Evolutionary conservation across 2,113 vertebrate species (phyloP), one percentile per base, ranked within the genome.

Genomic region (Ceyx cyanopectus): DNA sequence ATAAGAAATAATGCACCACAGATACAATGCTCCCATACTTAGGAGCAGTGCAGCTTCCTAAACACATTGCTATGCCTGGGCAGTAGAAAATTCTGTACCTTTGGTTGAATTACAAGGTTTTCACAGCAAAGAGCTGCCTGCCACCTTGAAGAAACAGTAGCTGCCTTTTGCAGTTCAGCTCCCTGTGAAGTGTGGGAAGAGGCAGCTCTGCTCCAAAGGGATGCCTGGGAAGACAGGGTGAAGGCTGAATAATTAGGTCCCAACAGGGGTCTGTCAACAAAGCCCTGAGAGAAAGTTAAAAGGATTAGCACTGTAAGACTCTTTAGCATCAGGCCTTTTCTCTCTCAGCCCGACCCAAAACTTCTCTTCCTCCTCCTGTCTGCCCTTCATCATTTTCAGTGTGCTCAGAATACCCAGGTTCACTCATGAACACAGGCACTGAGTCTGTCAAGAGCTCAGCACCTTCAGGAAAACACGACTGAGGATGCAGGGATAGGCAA

Each of bases 1-100:
- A 96, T 95, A 96, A 95, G 93, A 61, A 90, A 92, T 93, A 95
- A 82, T 82, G 65, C 58, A 78, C 70, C 50, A 48, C 45, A 88
- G 67, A 92, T 68, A 90, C 46, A 95, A 85, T 63, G 37, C 73
- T 85, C 57, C 56, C 50, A 80, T n/a, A 86, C 50, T 83, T 82
- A 89, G 68, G 69, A 83, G 85, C 46, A 93, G 30, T 58, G 45
- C 41, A 90, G 67, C 12, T 27, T 92, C 77, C 90, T 79, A 66
- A 93, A 68, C 13, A 79, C 34, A 85, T 77, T 90, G 60, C 93
- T 56, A 62, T 4, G 19, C 75, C 92, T 70, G 48, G 15, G 77
- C 60, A 87, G 81, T 53, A 91, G 43, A 54, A 54, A 73, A 89
- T 74, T 91, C 46, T 0, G 0, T 45, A 60, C 21, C 43, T 92